Conservation (phyloP, 2,113 vertebrate species). For the Neolamprologus variostigma region DNA sequence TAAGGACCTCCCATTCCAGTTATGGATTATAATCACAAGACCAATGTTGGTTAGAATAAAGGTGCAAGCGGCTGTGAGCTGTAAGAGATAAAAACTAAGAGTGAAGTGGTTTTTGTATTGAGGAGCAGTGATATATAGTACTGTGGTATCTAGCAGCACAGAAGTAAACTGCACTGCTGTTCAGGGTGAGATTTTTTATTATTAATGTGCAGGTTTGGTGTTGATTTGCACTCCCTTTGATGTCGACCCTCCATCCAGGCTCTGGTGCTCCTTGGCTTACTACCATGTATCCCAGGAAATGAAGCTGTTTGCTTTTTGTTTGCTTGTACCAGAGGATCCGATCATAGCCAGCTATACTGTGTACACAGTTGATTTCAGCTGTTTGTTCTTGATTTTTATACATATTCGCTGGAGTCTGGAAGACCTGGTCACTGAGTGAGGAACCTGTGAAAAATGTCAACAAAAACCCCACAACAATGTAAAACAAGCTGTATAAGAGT, state of each 20-base stretch:
- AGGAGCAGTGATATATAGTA: neutral
- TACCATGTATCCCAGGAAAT: neutral
- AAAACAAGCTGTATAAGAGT: neutral
- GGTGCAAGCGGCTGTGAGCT: neutral
- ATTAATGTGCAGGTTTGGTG: neutral
- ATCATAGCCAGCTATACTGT: neutral
- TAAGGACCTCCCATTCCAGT: neutral
- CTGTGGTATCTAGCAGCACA: neutral
- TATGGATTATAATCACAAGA: neutral
- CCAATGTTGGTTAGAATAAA: neutral
- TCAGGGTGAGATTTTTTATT: neutral
- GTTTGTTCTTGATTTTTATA: neutral
- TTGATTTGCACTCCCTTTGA: neutral
- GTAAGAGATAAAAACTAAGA: rapidly evolving
- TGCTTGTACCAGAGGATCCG: neutral
- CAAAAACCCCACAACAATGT: neutral
- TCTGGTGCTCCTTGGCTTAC: neutral
- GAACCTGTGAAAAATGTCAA: neutral
- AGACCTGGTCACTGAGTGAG: rapidly evolving
- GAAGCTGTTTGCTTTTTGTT: neutral
- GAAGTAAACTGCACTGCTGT: constrained; percentile 27
- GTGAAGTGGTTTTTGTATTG: constrained; percentile 13
- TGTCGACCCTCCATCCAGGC: neutral
- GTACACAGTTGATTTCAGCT: rapidly evolving
- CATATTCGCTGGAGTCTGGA: neutral